Evolutionary conservation across 2,113 vertebrate species (phyloP).

Genomic region (Microcebus griseorufus): DNA sequence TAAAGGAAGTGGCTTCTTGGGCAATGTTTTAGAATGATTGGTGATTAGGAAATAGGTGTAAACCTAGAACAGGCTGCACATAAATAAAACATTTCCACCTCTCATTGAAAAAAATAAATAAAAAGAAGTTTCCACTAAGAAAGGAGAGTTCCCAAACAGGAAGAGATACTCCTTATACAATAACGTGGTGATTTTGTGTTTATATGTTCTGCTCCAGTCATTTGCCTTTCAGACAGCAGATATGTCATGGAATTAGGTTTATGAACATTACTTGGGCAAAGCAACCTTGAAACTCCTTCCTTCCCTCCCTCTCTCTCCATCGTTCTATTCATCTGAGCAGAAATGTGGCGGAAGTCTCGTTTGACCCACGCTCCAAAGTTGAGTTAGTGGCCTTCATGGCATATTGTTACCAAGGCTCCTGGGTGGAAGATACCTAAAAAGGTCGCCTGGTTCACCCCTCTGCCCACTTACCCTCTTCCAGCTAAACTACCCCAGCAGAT

Average conservation of each 20-base stretch:
- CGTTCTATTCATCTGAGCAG: not conserved
- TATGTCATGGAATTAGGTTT: not conserved
- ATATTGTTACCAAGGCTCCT: not conserved
- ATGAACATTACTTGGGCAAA: not conserved
- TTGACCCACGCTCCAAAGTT: not conserved
- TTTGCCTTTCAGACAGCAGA: not conserved
- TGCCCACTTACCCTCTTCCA: not conserved
- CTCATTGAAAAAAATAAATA: not conserved
- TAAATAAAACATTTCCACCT: conserved; percentile 63
- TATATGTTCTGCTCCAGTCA: not conserved
- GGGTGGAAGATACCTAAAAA: not conserved
- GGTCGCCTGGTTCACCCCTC: not conserved
- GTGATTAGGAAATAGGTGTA: not conserved
- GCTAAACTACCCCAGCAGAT: not conserved
- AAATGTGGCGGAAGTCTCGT: not conserved
- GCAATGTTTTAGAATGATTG: not conserved
- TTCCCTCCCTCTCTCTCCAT: not conserved
- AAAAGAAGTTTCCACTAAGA: not conserved
- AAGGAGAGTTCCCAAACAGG: not conserved
- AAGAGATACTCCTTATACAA: not conserved
- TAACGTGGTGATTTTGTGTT: not conserved
- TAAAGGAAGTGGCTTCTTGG: conserved; percentile 30
- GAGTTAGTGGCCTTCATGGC: not conserved
- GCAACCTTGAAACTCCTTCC: not conserved
- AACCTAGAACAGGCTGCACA: conserved; percentile 16